Base-by-base conservation (phyloP, 2,888 invertebrate species). In the Mamestra brassicae region DNA sequence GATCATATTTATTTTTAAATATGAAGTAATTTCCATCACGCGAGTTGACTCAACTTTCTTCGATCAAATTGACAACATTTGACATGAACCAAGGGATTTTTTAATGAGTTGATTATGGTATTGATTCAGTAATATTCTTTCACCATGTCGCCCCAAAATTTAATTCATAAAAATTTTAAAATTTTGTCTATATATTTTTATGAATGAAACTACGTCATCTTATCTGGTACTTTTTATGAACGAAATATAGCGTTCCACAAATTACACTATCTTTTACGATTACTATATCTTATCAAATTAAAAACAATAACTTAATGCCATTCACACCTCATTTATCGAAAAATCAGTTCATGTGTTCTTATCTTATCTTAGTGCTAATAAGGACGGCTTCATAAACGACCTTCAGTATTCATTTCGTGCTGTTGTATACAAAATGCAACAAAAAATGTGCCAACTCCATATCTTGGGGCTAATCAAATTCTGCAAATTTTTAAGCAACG, bases 261-360 rank as follows among this genome's bases (percentile, higher is more conserved):
- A 79, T 71, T 8, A 78, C 5, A 38, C 7, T 58, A 74, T 74
- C 45, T 13, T 45, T 52, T 45, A 57, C 42, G 11, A 78, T 6
- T 50, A 34, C 6, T 42, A 78, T 7, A 0, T 42, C 10, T 47
- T 36, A 64, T 47, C n/a, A 3, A 11, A 65, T 58, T 11, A 3
- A 17, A 17, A 15, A 38, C 26, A 26, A 52, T 34, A 45, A 62
- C 42, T 62, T 6, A 11, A 26, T 42, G 11, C 45, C 54, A 81
- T 81, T 78, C 26, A 76, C 78, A 64, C n/a, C 0, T 66, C 62
- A 75, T 76, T 76, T n/a, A 50, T 38, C 64, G 3, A 38, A 55
- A 11, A 64, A 58, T 63, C 82, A 81, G 42, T 72, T 63, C 36
- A 3, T 70, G 63, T 62, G 82, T 81, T 84, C 71, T 17, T 75